phyloP scores from a whole-genome alignment of 1,140 invertebrate genomes.

The Drosophila biarmipes region DNA sequence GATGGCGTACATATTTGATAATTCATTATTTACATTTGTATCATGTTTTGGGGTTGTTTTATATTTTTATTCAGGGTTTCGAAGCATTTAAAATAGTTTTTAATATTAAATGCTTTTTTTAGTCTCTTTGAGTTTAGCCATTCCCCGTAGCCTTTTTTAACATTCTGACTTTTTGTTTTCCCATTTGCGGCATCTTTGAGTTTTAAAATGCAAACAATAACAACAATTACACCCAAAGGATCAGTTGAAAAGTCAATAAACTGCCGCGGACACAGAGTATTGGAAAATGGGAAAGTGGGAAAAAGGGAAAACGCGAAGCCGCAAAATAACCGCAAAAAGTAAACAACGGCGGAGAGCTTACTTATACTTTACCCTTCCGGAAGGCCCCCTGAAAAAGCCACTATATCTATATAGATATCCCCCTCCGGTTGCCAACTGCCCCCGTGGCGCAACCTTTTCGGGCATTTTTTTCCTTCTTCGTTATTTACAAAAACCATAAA shows the following conservation, averaged over 20 bases:
- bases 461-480: slow-evolving; percentile 48
- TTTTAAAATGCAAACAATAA: slow-evolving; percentile 72
- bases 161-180: neutral
- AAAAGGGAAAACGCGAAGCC: slow-evolving; percentile 52
- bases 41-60: neutral
- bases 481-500: slow-evolving; percentile 84
- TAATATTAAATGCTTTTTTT: neutral
- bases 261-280: slow-evolving; percentile 27
- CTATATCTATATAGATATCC: slow-evolving; percentile 2
- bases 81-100: no score
- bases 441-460: slow-evolving; percentile 68
- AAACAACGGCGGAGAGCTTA: slow-evolving; percentile 49
- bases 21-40: neutral
- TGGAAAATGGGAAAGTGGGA: slow-evolving; percentile 1
- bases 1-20: neutral
- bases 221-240: slow-evolving; percentile 81
- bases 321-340: slow-evolving; percentile 80
- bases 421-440: neutral
- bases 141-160: neutral
- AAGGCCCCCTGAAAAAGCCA: slow-evolving; percentile 3
- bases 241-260: slow-evolving; percentile 82
- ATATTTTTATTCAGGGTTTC: neutral
- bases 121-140: neutral
- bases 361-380: slow-evolving; percentile 12
- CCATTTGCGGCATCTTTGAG: slow-evolving; percentile 13